Percentiles rank a stretch among this genome's conserved stretches.
Conservation (phyloP, 2,113 vertebrate genomes). For the Thamnophis sirtalis region DNA sequence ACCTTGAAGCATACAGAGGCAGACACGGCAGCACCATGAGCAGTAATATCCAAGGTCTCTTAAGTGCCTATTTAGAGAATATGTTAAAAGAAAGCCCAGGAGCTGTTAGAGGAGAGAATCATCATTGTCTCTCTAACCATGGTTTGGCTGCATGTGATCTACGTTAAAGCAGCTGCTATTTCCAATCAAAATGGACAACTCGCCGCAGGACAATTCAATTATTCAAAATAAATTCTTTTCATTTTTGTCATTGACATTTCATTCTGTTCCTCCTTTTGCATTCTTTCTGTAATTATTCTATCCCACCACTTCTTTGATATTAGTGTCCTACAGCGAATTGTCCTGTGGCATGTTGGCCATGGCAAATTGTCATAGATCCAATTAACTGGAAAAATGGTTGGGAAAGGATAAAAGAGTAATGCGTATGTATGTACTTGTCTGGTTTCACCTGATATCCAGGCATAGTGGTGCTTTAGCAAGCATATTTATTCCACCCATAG, state of each 20-base stretch:
- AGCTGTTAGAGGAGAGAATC: neutral
- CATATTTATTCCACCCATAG: neutral
- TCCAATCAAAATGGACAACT: neutral
- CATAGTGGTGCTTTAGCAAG: neutral
- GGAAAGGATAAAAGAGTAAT: neutral
- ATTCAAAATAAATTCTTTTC: no score
- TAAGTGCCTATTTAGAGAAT: neutral
- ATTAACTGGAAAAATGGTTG: neutral
- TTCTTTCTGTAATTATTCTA: no score
- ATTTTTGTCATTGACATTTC: no score
- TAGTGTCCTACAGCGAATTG: no score
- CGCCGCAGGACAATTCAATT: no score
- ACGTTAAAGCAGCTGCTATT: neutral
- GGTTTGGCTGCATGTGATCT: neutral
- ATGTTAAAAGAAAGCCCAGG: neutral
- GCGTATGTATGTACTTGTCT: neutral
- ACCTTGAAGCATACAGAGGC: neutral
- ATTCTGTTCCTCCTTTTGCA: no score
- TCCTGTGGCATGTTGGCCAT: no score
- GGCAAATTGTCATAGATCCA: neutral
- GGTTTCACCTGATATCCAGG: neutral
- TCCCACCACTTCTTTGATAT: no score
- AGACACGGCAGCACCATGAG: neutral
- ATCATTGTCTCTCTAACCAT: neutral
- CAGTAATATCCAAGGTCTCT: neutral